A percentile compares a stretch with the other conserved stretches of the same genome.
Evolutionary conservation across 2,888 invertebrate species (phyloP).

Genomic region (Ceramica pisi): DNA sequence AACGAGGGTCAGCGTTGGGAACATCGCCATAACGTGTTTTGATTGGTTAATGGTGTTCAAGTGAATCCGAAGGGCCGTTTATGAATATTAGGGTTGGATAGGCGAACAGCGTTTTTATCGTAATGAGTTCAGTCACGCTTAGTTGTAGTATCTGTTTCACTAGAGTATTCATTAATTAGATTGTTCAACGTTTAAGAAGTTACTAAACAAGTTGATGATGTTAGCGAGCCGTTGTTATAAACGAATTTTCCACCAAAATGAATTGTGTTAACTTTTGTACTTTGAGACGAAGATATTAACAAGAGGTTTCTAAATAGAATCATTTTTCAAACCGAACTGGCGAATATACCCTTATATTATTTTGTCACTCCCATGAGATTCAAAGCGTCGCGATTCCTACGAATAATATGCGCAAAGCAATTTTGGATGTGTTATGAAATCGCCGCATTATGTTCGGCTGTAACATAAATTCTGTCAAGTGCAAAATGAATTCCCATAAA

Average conservation of each 20-base stretch:
- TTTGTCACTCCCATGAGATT: slow-evolving; percentile 50
- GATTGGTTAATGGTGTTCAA: slow-evolving; percentile 69
- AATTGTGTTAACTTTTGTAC: slow-evolving; percentile 45
- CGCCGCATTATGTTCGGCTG: slow-evolving; percentile 33
- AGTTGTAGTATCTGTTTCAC: slow-evolving; percentile 42
- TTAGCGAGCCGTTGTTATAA: slow-evolving; percentile 47
- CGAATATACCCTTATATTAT: slow-evolving; percentile 47
- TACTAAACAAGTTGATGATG: slow-evolving; percentile 48
- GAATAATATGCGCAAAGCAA: slow-evolving; percentile 50
- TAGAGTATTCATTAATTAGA: slow-evolving; percentile 54
- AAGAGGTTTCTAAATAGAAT: slow-evolving; percentile 36
- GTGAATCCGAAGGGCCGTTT: slow-evolving; percentile 65
- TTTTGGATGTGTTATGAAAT: slow-evolving; percentile 53
- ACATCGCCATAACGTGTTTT: slow-evolving; percentile 66
- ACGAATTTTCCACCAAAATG: slow-evolving; percentile 48
- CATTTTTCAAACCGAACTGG: slow-evolving; percentile 38
- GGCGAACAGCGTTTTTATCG: slow-evolving; percentile 59
- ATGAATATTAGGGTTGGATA: slow-evolving; percentile 63
- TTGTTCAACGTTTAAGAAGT: slow-evolving; percentile 53
- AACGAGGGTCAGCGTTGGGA: slow-evolving; percentile 60
- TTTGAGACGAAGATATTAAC: slow-evolving; percentile 26
- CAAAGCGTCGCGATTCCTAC: slow-evolving; percentile 33
- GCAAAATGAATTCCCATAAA: slow-evolving; percentile 42
- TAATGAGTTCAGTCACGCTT: slow-evolving; percentile 67
- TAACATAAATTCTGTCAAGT: slow-evolving; percentile 50